Evolutionary conservation across 1,140 invertebrate genomes (phyloP).

Genomic region (Battus philenor): DNA sequence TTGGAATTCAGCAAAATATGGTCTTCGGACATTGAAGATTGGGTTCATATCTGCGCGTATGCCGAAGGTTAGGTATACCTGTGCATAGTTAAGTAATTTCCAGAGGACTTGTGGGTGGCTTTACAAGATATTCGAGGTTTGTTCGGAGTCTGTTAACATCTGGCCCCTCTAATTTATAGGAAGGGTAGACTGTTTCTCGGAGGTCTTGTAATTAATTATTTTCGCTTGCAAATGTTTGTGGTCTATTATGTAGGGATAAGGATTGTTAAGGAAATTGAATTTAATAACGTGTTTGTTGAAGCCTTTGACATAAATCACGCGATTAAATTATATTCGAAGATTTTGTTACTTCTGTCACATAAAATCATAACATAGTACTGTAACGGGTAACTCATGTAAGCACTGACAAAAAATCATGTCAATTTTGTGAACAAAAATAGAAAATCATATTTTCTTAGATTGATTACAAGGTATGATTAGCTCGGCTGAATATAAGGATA

Average conservation of each 20-base stretch:
- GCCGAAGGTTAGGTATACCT: slow-evolving; percentile 28
- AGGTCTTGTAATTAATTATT: slow-evolving; percentile 71
- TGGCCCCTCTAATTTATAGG: slow-evolving; percentile 62
- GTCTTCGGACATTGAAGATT: slow-evolving; percentile 23
- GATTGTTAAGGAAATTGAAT: slow-evolving; percentile 33
- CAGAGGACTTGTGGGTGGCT: slow-evolving; percentile 59
- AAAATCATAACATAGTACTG: no score
- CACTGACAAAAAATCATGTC: no score
- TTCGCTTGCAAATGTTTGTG: slow-evolving; percentile 56
- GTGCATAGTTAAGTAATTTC: slow-evolving; percentile 39
- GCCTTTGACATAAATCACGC: no score
- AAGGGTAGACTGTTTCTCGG: slow-evolving; percentile 58
- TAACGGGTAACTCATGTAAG: no score
- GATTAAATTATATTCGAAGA: no score
- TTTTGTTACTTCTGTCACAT: no score
- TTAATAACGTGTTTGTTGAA: slow-evolving; percentile 19
- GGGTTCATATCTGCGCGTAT: slow-evolving; percentile 20
- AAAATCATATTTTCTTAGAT: no score
- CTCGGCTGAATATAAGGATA: no score
- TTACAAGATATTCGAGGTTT: slow-evolving; percentile 70
- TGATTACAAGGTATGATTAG: no score
- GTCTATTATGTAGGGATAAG: slow-evolving; percentile 34
- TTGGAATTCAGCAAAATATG: slow-evolving; percentile 24
- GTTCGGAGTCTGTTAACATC: slow-evolving; percentile 68
- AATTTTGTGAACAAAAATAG: no score